A percentile compares a stretch with the other conserved stretches of the same genome.
Conservation (phyloP, 2,797 vertebrate species). For the Chiroxiphia lanceolata region DNA sequence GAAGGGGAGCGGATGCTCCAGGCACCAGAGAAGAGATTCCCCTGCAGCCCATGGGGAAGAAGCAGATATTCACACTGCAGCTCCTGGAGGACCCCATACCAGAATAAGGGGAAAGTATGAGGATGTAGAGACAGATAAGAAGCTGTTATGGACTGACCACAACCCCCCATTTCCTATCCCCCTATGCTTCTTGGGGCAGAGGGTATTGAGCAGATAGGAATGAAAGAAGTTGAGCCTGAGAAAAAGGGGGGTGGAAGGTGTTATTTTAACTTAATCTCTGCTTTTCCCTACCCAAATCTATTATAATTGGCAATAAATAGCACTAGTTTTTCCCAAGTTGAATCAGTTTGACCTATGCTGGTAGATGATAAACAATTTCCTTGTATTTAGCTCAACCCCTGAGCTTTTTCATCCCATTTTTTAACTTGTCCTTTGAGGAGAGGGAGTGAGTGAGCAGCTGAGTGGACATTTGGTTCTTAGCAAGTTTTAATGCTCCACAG, state of each 20-base stretch:
- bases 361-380: background rate
- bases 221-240: background rate
- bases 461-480: background rate
- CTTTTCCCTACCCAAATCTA: background rate
- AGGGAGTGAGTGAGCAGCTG: background rate
- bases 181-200: fast-evolving
- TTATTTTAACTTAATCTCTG: background rate
- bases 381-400: background rate
- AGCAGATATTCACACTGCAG: background rate
- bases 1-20: background rate
- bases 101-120: background rate
- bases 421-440: background rate
- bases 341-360: background rate
- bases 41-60: background rate
- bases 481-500: background rate
- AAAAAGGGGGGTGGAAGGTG: background rate
- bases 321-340: background rate
- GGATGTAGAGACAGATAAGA: background rate
- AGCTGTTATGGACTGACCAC: background rate
- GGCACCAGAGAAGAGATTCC: fast-evolving
- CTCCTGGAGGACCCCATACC: background rate
- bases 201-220: background rate
- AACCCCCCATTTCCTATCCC: background rate
- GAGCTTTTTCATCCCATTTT: background rate
- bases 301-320: background rate